phyloP scores from a whole-genome alignment of 53 echinoderm and acorn worm species.

The Astropecten irregularis region DNA sequence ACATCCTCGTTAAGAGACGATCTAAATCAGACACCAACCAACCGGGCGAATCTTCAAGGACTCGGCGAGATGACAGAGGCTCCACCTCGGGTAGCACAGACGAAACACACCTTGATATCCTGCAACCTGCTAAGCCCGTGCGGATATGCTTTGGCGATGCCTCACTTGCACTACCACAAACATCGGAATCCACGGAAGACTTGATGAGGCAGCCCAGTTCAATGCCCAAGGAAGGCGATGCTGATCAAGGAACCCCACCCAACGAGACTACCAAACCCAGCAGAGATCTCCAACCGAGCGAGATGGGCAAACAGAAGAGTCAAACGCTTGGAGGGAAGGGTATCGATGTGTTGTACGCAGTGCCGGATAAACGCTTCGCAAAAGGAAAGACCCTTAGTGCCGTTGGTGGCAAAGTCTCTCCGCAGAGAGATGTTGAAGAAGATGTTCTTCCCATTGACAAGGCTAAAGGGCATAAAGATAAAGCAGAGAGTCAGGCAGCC shows the following conservation, averaged over 20 bases:
- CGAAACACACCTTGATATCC: neutral
- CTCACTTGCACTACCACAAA: neutral
- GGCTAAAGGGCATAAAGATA: too few species aligned
- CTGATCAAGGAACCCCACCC: too few species aligned
- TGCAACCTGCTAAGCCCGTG: neutral
- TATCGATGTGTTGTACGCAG: neutral
- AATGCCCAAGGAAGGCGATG: too few species aligned
- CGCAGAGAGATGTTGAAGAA: neutral
- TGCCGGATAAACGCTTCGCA: neutral
- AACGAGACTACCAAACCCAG: neutral
- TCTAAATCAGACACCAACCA: neutral
- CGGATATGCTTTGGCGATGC: neutral
- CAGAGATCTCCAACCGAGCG: neutral
- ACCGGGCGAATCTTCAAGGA: neutral
- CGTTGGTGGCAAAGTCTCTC: neutral
- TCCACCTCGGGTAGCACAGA: neutral
- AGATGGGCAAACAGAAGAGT: neutral
- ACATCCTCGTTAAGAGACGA: neutral
- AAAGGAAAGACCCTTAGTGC: neutral
- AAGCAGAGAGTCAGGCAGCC: too few species aligned
- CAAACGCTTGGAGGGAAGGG: neutral
- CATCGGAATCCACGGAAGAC: too few species aligned
- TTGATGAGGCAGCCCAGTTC: neutral
- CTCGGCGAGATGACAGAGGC: neutral
- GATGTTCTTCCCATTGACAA: too few species aligned